Conservation (phyloP, 2,888 invertebrate species). For the Xestia xanthographa region DNA sequence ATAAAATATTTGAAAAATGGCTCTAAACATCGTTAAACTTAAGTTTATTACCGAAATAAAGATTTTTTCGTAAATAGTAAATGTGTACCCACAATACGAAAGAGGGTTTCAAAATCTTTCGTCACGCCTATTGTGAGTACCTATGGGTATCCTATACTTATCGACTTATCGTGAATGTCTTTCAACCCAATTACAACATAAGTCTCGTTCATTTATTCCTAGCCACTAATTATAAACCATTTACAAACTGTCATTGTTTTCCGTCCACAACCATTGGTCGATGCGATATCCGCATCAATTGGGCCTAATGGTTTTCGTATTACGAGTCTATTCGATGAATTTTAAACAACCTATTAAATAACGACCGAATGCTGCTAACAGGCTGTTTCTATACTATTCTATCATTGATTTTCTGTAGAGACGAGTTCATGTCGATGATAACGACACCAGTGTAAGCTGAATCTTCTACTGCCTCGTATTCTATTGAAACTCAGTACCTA, state of each 20-base stretch:
- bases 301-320: constrained; percentile 13
- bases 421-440: background rate
- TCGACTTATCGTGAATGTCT: constrained; percentile 28
- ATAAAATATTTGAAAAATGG: no score
- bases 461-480: background rate
- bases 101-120: no score
- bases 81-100: no score
- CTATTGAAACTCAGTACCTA: background rate
- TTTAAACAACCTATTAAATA: constrained; percentile 11
- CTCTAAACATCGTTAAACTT: no score
- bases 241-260: constrained; percentile 31
- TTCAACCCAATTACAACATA: constrained; percentile 15
- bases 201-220: constrained; percentile 3
- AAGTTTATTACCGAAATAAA: no score
- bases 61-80: no score
- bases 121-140: no score
- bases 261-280: constrained; percentile 8
- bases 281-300: constrained; percentile 21
- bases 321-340: constrained; percentile 6
- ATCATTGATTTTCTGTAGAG: background rate
- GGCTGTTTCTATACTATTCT: background rate
- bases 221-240: constrained; percentile 2
- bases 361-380: background rate
- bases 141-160: background rate
- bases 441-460: background rate